Conservation (phyloP, 35 echinoderm and acorn worm species). For the Lytechinus pictus region DNA sequence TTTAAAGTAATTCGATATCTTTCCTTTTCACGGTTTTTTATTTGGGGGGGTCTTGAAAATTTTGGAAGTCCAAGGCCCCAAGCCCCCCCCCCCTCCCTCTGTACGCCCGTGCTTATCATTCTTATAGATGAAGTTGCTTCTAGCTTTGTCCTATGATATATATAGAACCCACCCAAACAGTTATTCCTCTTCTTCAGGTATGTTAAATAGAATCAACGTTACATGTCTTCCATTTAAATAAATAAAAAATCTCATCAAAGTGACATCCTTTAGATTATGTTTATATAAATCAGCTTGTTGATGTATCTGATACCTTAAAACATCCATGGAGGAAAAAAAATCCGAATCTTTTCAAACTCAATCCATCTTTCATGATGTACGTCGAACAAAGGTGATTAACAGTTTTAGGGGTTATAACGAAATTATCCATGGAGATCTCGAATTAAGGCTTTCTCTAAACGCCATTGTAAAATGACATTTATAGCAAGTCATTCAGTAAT, state of each 20-base stretch:
- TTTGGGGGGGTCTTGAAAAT: too few relatives aligned
- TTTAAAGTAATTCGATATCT: too few relatives aligned
- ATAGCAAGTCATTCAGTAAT: background rate
- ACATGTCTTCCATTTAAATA: background rate
- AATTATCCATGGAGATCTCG: background rate
- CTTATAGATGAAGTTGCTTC: too few relatives aligned
- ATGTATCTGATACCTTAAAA: background rate
- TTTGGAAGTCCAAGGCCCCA: too few relatives aligned
- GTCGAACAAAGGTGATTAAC: background rate
- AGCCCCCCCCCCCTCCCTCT: too few relatives aligned
- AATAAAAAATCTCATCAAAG: background rate
- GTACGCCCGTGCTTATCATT: too few relatives aligned
- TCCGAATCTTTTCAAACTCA: background rate
- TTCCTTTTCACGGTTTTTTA: too few relatives aligned
- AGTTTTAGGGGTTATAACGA: background rate
- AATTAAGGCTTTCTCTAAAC: background rate
- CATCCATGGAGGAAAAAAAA: background rate
- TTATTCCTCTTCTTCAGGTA: too few relatives aligned
- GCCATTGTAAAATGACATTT: background rate
- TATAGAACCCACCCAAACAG: too few relatives aligned
- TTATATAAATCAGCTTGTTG: background rate
- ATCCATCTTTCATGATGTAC: background rate
- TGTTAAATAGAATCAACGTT: background rate
- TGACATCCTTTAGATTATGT: background rate
- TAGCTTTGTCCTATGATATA: too few relatives aligned